Base-by-base conservation (phyloP, 92 coral and sea anemone species). In the Siderastrea siderea region DNA sequence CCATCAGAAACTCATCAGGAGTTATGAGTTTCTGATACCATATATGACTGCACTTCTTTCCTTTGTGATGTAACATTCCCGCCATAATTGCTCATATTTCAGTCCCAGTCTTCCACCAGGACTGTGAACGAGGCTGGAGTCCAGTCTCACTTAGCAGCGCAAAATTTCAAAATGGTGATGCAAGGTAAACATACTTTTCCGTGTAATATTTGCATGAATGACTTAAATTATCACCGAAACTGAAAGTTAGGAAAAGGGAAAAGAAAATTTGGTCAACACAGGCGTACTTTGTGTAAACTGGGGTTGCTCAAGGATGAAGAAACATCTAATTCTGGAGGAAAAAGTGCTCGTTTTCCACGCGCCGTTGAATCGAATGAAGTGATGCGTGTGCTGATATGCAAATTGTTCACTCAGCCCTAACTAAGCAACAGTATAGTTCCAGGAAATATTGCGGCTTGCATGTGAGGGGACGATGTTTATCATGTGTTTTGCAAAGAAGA, bases 331-430 rank as follows among this genome's bases (percentile, higher is more conserved):
- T 55, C 12, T 55, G 61, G 10, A 55, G 12, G 8, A 4, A 55
- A 55, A 55, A 7, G 12, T 3, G 12, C 4, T 61, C 3, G 12
- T 61, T 16, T 61, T 13, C 26, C 16, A 5, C 57, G 57, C 5
- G 57, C 5, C 57, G 57, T 53, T 9, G 19, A 13, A 26, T 2
- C 16, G 66, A 61, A 2, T 15, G 13, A 5, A 61, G 14, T 5
- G 3, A 26, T 61, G 26, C 66, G 19, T 61, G 66, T 3, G 47
- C 7, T 17, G 16, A 8, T n/a, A 82, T 71, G 86, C 86, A 82
- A 81, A 81, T 59, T 82, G 65, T 9, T 70, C 78, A 69, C 7
- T 82, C 78, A 82, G 17, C 78, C 59, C 47, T 45, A 47, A 43
- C 67, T 16, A 57, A 57, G 57, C 57, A 58, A 69, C 86, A 17